Conservation (phyloP, 2,888 invertebrate species). For the Drosophila hamatofila region DNA sequence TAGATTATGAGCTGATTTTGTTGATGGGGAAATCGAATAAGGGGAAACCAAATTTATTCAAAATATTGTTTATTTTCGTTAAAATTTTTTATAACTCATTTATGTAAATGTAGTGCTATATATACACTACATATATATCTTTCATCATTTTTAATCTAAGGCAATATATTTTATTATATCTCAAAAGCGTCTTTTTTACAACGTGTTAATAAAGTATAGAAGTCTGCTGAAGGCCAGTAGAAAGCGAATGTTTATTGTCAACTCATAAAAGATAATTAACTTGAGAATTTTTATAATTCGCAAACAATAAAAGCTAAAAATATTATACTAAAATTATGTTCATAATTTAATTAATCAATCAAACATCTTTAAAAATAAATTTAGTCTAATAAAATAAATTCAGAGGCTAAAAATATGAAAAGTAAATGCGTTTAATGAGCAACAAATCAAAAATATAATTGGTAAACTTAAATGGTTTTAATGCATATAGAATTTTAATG, state of each 20-base stretch:
- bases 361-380: background rate
- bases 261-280: background rate
- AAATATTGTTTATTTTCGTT: background rate
- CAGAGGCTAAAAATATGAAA: background rate
- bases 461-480: too few species aligned
- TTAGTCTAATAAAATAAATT: background rate
- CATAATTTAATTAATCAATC: too few species aligned
- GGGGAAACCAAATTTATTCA: background rate
- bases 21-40: background rate
- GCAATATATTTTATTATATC: background rate
- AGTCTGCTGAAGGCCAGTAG: conserved; percentile 2
- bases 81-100: background rate
- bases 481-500: background rate
- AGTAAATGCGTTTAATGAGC: too few species aligned
- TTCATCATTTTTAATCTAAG: background rate
- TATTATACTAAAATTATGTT: background rate
- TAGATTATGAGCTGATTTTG: background rate
- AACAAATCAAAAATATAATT: too few species aligned
- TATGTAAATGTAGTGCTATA: too few species aligned
- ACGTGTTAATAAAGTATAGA: background rate
- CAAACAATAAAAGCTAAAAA: background rate
- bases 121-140: background rate
- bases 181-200: background rate
- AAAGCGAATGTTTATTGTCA: conserved; percentile 4
- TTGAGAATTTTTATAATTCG: background rate